Evolutionary conservation across 2,113 vertebrate genomes (phyloP).

Genomic region (Corapipo altera): DNA sequence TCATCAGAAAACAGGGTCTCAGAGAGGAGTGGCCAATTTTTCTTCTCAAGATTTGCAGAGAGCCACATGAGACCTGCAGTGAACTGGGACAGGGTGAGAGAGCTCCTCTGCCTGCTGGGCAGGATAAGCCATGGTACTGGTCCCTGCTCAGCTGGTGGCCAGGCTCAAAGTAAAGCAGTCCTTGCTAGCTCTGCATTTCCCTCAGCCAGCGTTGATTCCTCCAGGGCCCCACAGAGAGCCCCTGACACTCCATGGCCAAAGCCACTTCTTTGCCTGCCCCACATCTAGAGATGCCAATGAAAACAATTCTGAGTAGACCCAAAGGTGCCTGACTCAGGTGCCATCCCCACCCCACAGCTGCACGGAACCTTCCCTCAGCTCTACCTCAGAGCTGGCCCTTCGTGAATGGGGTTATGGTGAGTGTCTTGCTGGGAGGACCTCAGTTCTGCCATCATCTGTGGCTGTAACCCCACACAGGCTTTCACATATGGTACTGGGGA

Average conservation of each 20-base stretch:
- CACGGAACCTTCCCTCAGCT: neutral
- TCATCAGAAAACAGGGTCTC: neutral
- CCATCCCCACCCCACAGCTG: neutral
- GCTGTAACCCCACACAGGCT: neutral
- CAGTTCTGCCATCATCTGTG: neutral
- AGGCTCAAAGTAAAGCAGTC: neutral
- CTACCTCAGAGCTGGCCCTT: neutral
- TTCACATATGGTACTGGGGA: neutral
- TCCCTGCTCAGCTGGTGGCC: neutral
- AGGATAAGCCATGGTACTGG: neutral
- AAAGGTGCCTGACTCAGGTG: neutral
- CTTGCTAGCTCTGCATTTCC: neutral
- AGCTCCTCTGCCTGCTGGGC: neutral
- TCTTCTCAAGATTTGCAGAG: neutral
- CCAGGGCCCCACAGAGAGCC: neutral
- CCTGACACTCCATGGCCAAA: rapidly evolving
- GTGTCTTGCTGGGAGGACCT: neutral
- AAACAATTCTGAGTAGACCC: neutral
- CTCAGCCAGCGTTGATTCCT: neutral
- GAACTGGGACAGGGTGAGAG: neutral
- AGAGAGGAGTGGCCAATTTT: neutral
- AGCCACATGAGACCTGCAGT: neutral
- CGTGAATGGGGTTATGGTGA: rapidly evolving
- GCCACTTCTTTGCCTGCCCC: neutral
- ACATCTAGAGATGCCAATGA: neutral